Evolutionary conservation across 2,797 vertebrate genomes (phyloP), one percentile per base, ranked within the genome.

Genomic region (Ceryle rudis): DNA sequence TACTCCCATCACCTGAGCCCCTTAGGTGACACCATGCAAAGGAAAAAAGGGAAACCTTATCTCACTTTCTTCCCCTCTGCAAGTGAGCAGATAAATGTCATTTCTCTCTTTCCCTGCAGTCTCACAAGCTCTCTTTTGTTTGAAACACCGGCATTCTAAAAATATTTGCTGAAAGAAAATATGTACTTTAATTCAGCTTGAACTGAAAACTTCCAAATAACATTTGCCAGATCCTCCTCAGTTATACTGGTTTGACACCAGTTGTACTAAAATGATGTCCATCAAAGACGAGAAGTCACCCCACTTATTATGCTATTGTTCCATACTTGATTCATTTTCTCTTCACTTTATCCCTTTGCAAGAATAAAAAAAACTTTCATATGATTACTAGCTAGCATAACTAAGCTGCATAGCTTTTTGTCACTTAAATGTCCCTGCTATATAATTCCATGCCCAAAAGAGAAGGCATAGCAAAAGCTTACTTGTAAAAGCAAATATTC

Each of bases 401-500:
- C 29, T 62, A 78, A 88, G 14, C 64, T 86, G 28, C 46, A 20
- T 19, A 72, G 23, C 23, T 86, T 58, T 88, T 83, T 51, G 37
- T 71, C 52, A 33, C 47, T 69, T 78, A 37, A 58, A 52, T 49
- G n/a, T 83, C 28, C 35, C 80, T 72, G 35, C 49, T 79, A 31
- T 55, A 66, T 86, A 88, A 90, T 92, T 75, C 51, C 35, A 41
- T 11, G 21, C 14, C 71, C 28, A 54, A 41, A 85, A 86, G 39
- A 58, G 57, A 83, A 88, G 16, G 13, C 44, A 90, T 25, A 77
- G 42, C 5, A 55, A 88, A 91, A 93, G 12, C 25, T 54, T 89
- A 19, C 51, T 90, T 80, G 58, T 51, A 79, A 94, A 94, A 94
- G 31, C 13, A 83, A 95, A 66, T 67, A 69, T 52, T 83, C 44